Evolutionary conservation across 1,140 invertebrate species (phyloP), one percentile per base, ranked within the genome.

Genomic region (Drosophila trapezifrons): DNA sequence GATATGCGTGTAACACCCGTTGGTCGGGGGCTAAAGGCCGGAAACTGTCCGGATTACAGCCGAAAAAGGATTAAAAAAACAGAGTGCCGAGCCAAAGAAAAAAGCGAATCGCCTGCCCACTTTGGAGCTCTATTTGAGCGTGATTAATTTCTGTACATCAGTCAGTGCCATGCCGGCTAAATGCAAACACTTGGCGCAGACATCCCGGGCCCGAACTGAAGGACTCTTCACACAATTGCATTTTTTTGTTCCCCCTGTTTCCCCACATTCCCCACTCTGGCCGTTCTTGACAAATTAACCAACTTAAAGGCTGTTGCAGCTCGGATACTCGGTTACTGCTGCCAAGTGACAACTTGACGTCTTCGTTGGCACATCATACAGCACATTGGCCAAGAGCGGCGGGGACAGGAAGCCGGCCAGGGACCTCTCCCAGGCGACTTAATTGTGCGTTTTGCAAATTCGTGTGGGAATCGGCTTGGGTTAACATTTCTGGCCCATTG

Each of bases 121-220:
- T 81, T 73, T 71, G 69, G 47, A 80, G 81, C 78, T 85, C 81
- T 81, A 86, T 81, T 85, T 86, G 82, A 86, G 81, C 81, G 82
- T 86, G 78, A 86, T 86, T 85, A 85, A 85, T 85, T 86, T 78
- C 69, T 40, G 78, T 57, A 74, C 82, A 85, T 85, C 82, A 81
- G 67, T 85, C 73, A 79, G 64, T 70, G 82, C 47, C 74, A 45
- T 27, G 54, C 42, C 55, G 59, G 54, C 78, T 59, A 77, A 85
- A 62, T 64, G 66, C 77, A 76, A 84, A 64, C 65, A 64, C 80
- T 83, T 84, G 76, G 71, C 76, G 54, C 80, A 57, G 20, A 46
- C 56, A 15, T 54, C 22, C 49, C 62, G 49, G 7, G 47, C 22
- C 49, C 45, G 38, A 62, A 35, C 12, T 46, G 8, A 22, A 47